phyloP scores from a whole-genome alignment of 2,797 vertebrate genomes.

The Chrysolophus pictus region DNA sequence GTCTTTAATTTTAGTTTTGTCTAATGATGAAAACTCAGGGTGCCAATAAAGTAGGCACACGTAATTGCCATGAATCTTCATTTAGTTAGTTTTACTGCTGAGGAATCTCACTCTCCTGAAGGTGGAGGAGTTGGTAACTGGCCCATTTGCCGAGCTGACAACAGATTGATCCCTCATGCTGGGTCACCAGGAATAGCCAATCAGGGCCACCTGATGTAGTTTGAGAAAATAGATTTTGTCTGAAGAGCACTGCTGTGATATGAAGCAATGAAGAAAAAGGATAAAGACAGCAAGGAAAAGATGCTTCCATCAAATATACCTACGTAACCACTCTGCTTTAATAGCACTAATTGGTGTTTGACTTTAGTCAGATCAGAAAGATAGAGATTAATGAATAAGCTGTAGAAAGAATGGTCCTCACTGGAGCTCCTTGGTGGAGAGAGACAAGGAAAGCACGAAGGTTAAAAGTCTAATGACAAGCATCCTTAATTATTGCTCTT shows the following conservation, averaged over 20 bases:
- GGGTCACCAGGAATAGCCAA: slow-evolving; percentile 9
- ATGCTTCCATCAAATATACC: not conserved
- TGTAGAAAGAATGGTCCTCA: slow-evolving; percentile 32
- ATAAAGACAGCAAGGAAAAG: slow-evolving; percentile 19
- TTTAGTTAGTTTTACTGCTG: not conserved
- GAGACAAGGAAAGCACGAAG: slow-evolving; percentile 50
- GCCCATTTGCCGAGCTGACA: not conserved
- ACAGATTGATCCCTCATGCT: not conserved
- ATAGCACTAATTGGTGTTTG: slow-evolving; percentile 59
- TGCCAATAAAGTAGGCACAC: not conserved
- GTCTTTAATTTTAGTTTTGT: not conserved
- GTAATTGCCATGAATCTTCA: not conserved
- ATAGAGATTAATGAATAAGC: slow-evolving; percentile 55
- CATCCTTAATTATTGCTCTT: slow-evolving; percentile 63
- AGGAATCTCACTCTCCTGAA: not conserved
- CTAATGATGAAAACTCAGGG: not conserved
- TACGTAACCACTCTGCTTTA: slow-evolving; percentile 15
- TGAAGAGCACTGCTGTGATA: not conserved
- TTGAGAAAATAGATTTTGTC: not conserved
- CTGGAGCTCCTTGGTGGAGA: slow-evolving; percentile 38
- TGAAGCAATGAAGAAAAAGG: not conserved
- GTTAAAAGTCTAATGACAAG: slow-evolving; percentile 70
- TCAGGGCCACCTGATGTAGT: not conserved
- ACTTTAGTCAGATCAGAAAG: slow-evolving; percentile 47
- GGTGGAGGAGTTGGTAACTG: not conserved